These are phyloP conservation scores for Channa argus DNA, from an alignment of 2,113 vertebrate genomes.

Conservation along the genomic window DNA sequence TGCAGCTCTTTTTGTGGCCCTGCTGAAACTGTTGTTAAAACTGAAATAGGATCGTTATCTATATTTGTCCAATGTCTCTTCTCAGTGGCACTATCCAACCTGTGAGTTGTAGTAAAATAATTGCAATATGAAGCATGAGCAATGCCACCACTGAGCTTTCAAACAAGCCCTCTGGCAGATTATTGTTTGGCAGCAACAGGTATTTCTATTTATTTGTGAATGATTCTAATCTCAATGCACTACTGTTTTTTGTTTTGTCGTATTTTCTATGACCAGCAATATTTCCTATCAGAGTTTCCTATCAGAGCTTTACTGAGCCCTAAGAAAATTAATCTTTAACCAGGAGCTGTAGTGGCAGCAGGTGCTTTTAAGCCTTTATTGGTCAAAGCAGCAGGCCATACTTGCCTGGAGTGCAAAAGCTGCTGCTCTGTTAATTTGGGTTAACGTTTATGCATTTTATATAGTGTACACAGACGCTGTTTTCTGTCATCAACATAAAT, in stretches of 20 bases:
- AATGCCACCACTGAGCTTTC: slow-evolving; percentile 16
- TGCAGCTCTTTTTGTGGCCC: slow-evolving; percentile 23
- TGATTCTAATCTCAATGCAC: neutral
- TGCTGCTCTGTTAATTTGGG: slow-evolving; percentile 32
- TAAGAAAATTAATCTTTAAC: slow-evolving; percentile 85
- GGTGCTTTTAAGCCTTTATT: slow-evolving; percentile 76
- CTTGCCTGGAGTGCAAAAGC: slow-evolving; percentile 37
- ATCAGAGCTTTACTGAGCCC: slow-evolving; percentile 42
- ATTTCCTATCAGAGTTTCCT: slow-evolving; percentile 16
- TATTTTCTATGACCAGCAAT: slow-evolving; percentile 32
- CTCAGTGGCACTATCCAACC: slow-evolving; percentile 22
- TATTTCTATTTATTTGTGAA: slow-evolving; percentile 16
- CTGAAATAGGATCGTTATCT: slow-evolving; percentile 43
- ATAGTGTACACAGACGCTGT: neutral
- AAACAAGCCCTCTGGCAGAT: slow-evolving; percentile 9
- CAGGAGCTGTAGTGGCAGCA: slow-evolving; percentile 60
- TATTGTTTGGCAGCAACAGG: slow-evolving; percentile 9
- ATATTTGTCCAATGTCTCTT: slow-evolving; percentile 51
- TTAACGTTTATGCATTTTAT: slow-evolving; percentile 49
- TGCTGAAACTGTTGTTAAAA: slow-evolving; percentile 34
- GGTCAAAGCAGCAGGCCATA: slow-evolving; percentile 71
- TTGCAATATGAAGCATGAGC: slow-evolving; percentile 28
- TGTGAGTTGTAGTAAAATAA: slow-evolving; percentile 37
- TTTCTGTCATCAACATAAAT: slow-evolving; percentile 10
- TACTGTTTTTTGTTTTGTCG: slow-evolving; percentile 34